These are phyloP conservation scores for Rhea americana DNA, from an alignment of 2,113 vertebrate genomes.

Conservation along the genomic window DNA sequence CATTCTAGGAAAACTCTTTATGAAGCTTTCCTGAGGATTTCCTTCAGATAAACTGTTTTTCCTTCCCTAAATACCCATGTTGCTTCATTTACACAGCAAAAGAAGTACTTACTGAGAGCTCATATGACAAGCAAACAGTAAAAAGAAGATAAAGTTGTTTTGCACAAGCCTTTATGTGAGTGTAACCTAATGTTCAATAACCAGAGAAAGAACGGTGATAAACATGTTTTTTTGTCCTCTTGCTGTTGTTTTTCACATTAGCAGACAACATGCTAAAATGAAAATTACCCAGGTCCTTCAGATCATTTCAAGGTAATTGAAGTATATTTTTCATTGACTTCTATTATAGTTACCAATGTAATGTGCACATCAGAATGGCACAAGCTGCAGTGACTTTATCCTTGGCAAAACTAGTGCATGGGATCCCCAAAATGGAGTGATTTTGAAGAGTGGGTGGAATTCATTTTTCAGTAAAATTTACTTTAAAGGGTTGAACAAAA, in stretches of 20 bases:
- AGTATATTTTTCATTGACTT: slow-evolving; percentile 26
- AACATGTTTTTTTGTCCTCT: not conserved
- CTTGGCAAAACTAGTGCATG: not conserved
- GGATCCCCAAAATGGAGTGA: not conserved
- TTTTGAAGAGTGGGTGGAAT: not conserved
- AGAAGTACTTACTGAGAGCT: not conserved
- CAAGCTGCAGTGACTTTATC: not conserved
- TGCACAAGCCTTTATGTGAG: not conserved
- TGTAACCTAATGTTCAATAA: slow-evolving; percentile 30
- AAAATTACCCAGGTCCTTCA: slow-evolving; percentile 37
- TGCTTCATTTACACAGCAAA: not conserved
- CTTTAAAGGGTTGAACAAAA: not conserved
- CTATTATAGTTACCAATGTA: not conserved
- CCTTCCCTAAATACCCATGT: not conserved
- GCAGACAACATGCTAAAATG: slow-evolving; percentile 1
- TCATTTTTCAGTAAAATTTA: not conserved
- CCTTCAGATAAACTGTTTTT: not conserved
- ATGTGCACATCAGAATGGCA: not conserved
- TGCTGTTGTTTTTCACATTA: not conserved
- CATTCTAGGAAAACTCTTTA: not conserved
- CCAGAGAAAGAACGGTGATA: not conserved
- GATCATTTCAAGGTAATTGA: slow-evolving; percentile 35
- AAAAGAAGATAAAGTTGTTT: slow-evolving; percentile 35
- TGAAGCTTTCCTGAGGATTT: not conserved
- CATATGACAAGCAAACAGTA: not conserved